phyloP scores from a whole-genome alignment of 2,797 vertebrate species.

The Galago senegalensis region DNA sequence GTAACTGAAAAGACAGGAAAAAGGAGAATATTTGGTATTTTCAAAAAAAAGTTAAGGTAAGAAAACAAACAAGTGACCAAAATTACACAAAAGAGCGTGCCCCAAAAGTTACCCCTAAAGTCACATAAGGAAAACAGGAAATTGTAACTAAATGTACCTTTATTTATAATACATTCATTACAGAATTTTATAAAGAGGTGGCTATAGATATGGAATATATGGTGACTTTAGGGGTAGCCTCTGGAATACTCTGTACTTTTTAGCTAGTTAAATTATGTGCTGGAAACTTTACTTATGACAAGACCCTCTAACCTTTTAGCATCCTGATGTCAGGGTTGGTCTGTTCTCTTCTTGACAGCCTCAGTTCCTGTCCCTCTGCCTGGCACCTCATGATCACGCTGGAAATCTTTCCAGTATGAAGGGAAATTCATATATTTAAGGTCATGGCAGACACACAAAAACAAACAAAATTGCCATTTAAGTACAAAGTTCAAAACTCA shows the following conservation, averaged over 20 bases:
- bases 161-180: too few relatives aligned
- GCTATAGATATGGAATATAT: too few relatives aligned
- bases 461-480: not conserved
- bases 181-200: too few relatives aligned
- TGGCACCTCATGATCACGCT: not conserved
- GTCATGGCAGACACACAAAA: not conserved
- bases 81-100: not conserved
- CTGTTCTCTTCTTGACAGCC: not conserved
- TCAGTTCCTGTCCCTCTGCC: not conserved
- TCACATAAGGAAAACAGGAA: too few relatives aligned
- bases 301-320: not conserved
- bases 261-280: not conserved
- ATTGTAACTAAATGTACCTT: too few relatives aligned
- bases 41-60: not conserved
- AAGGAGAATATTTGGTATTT: not conserved
- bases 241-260: not conserved
- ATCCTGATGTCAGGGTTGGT: not conserved
- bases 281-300: not conserved
- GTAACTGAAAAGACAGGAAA: not conserved
- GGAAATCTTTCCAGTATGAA: not conserved
- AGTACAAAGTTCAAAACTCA: not conserved
- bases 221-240: too few relatives aligned
- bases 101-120: too few relatives aligned
- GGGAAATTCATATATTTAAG: not conserved
- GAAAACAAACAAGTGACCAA: not conserved